Base-by-base conservation (phyloP, 2,797 vertebrate genomes). In the Loriculus beryllinus region DNA sequence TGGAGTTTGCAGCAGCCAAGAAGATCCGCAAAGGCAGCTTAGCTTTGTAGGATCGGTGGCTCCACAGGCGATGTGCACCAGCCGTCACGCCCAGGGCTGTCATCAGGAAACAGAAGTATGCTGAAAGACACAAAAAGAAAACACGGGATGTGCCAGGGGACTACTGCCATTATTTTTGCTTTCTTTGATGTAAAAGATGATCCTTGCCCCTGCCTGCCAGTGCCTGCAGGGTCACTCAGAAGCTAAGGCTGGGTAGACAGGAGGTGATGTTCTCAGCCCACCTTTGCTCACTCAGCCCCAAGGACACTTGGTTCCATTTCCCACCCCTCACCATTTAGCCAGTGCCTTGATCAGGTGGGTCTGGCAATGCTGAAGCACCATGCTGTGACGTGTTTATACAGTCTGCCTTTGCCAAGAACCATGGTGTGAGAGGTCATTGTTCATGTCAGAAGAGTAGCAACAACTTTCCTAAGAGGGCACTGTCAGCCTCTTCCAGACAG, bases 11-110 rank as follows among this genome's bases (percentile, higher is more conserved):
- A 14, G 86, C 96, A 48, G 98, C 98, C 93, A 98, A 97, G 12
- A 98, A 98, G 92, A 98, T 97, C 92, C 98, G 95, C 90, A 98
- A 94, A 78, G 98, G 98, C 90, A 98, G 96, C 94, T 97, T 98
- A 95, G 98, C 98, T 97, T 98, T 98, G 95, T 98, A 98, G 86
- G 98, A 98, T 48, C 98, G 96, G 95, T 98, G 98, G 92, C 98
- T 98, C 98, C 98, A 98, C 26, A 98, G 91, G 63, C 98, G 97
- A 90, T 98, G 98, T 0, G 98, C 98, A 2, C 98, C 97, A 0
- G 98, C 98, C 0, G 98, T 98, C 95, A 98, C 97, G 0, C 98
- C 98, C 96, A 98, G 95, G 29, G 97, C 97, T 0, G 98, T 97
- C 91, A 98, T 47, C 65, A 98, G 90, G 97, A 98, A 98, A 90